These are phyloP conservation scores for Sebastes steindachneri DNA, from an alignment of 2,797 vertebrate genomes.

Conservation along the genomic window DNA sequence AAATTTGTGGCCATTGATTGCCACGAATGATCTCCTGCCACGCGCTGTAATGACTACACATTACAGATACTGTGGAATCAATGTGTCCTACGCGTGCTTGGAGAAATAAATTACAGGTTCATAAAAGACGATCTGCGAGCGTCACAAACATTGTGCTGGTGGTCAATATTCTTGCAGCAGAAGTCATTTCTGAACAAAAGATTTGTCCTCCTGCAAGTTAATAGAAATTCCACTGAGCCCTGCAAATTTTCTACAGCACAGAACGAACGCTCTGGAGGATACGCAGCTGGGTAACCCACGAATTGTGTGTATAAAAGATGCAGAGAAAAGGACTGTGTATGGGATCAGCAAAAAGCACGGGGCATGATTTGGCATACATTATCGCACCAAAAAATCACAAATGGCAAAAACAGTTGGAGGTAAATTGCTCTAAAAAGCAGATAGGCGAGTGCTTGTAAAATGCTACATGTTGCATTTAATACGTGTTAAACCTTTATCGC, in stretches of 20 bases:
- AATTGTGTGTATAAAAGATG: slow-evolving; percentile 70
- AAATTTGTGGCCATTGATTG: slow-evolving; percentile 81
- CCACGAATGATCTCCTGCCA: slow-evolving; percentile 77
- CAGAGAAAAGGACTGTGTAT: slow-evolving; percentile 48
- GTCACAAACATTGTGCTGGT: slow-evolving; percentile 67
- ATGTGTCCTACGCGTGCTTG: slow-evolving; percentile 75
- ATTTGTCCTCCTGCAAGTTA: slow-evolving; percentile 69
- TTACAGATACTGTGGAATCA: slow-evolving; percentile 78
- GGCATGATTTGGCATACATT: slow-evolving; percentile 73
- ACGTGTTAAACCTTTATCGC: background rate
- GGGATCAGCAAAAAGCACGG: slow-evolving; percentile 70
- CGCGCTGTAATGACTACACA: slow-evolving; percentile 78
- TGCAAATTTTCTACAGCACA: slow-evolving; percentile 60
- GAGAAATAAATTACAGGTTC: slow-evolving; percentile 80
- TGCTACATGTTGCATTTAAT: slow-evolving; percentile 24
- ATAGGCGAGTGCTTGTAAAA: slow-evolving; percentile 15
- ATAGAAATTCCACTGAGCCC: slow-evolving; percentile 75
- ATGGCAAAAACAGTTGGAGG: slow-evolving; percentile 22
- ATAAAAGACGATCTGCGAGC: slow-evolving; percentile 73
- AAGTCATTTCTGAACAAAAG: slow-evolving; percentile 76
- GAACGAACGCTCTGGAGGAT: slow-evolving; percentile 58
- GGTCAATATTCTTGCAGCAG: slow-evolving; percentile 74
- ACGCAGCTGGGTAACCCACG: slow-evolving; percentile 63
- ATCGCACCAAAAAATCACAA: slow-evolving; percentile 49
- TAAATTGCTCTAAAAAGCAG: slow-evolving; percentile 16